Evolutionary conservation across 2,888 invertebrate species (phyloP), one percentile per base, ranked within the genome.

Genomic region (Sesia apiformis): DNA sequence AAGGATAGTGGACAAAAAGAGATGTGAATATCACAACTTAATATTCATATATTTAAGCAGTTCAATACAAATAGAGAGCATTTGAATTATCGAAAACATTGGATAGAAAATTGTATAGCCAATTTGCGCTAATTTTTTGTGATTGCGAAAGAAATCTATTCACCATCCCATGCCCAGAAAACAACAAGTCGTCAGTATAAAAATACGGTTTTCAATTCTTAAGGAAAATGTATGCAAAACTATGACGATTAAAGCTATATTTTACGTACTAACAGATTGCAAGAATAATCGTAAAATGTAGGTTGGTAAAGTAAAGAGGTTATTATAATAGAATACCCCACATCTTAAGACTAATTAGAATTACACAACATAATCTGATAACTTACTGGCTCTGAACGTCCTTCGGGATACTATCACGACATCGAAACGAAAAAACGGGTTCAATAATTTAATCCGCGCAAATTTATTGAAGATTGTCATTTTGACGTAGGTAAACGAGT

Each of bases 381-480:
- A 89, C 89, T 84, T 74, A 84, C 84, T 66, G 60, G 61, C 75
- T 46, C 70, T 70, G 60, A 79, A 61, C 23, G 74, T 69, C 61
- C 85, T 76, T 58, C 70, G 74, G 51, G 46, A 46, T 50, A 76
- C 64, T 52, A 84, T 58, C 59, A 81, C 52, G 53, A 78, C 74
- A 57, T 81, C 74, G 4, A 63, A 57, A 54, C 67, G 65, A 63
- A 65, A 71, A 40, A 72, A 38, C 43, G 80, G 72, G 64, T 78
- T 81, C 61, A 76, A 49, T 55, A 81, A 73, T 71, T 73, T 77
- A 63, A 81, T 62, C 70, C 72, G 78, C 60, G 76, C 59, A 63
- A 87, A 76, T 79, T 81, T 87, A 69, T 74, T 72, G 56, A 87
- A 72, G 69, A 87, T 80, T 87, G 89, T 83, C 89, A 89, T 89